Evolutionary conservation across 1,140 invertebrate species (phyloP), one percentile per base, ranked within the genome.

Genomic region (Drosophila mayri): DNA sequence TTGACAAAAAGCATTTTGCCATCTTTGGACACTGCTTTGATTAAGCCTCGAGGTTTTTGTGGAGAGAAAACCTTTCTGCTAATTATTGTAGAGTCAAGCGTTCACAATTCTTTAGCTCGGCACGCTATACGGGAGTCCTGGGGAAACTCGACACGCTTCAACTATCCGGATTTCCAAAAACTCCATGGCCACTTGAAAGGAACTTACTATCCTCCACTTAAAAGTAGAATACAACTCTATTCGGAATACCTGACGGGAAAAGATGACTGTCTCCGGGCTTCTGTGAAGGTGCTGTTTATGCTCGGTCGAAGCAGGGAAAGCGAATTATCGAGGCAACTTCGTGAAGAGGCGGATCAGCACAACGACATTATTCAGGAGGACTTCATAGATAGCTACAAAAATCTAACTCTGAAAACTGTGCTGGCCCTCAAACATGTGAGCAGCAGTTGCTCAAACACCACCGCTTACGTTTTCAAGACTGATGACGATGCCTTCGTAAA

Each of bases 321-420:
- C 68, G 77, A 85, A 75, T 87, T 64, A 11, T 60, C 71, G 1
- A 43, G 47, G 11, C 68, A 84, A 43, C 28, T 83, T 35, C 76
- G 77, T 40, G 62, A 75, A 44, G 79, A 90, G 74, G 67, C 81
- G 14, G 60, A 86, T 28, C 70, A 70, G 35, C 77, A 92, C 50
- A 79, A 95, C 32, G 98, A 99, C 93, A 95, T 99, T 16, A 96
- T 99, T 43, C 96, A 98, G 93, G 97, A 98, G 92, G 95, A 95
- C 60, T 98, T 98, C 90, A 86, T 96, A 10, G 98, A 99, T 92
- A 95, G 96, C 1, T 99, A 99, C 92, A 96, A 97, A 90, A 99
- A 99, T 94, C 93, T 99, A 58, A 98, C 98, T 0, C 92, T 98
- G 12, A 99, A 99, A 91, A 96, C 96, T n/a, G 94, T 97, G 16